Conservation (phyloP, 2,888 invertebrate species). For the Chironomus riparius region DNA sequence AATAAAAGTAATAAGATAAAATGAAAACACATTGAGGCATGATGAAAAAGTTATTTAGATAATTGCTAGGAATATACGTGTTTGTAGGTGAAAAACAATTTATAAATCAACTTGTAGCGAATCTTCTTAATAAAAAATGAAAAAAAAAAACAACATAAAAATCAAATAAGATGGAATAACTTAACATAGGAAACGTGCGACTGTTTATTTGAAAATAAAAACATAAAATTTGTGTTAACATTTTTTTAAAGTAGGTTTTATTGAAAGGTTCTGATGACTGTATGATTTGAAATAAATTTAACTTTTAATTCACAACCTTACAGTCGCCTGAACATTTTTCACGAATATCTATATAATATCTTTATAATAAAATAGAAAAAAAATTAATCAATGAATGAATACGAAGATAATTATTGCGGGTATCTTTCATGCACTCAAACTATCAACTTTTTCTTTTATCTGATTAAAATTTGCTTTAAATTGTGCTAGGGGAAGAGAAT, state of each 20-base stretch:
- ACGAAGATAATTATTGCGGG: too few relatives aligned
- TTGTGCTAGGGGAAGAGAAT: too few relatives aligned
- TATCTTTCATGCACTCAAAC: too few relatives aligned
- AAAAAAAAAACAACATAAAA: background rate
- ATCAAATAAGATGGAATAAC: background rate
- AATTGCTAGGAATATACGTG: constrained; percentile 18
- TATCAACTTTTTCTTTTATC: too few relatives aligned
- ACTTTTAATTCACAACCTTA: too few relatives aligned
- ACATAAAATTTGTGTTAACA: background rate
- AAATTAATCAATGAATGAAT: too few relatives aligned
- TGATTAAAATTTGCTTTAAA: too few relatives aligned
- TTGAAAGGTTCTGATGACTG: background rate
- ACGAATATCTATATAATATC: too few relatives aligned
- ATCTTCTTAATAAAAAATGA: too few relatives aligned
- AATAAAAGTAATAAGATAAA: background rate
- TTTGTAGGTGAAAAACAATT: constrained; percentile 22
- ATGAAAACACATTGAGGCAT: background rate
- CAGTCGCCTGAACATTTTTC: too few relatives aligned
- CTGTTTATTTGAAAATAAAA: background rate
- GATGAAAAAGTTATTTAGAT: constrained; percentile 11
- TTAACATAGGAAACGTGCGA: background rate
- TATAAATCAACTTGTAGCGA: constrained; percentile 10
- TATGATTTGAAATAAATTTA: too few relatives aligned
- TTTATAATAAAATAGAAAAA: too few relatives aligned
- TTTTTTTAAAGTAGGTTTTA: background rate